A percentile compares a stretch with the other conserved stretches of the same genome.
phyloP scores from a whole-genome alignment of 1,140 invertebrate genomes.

The Drosophila miranda region DNA sequence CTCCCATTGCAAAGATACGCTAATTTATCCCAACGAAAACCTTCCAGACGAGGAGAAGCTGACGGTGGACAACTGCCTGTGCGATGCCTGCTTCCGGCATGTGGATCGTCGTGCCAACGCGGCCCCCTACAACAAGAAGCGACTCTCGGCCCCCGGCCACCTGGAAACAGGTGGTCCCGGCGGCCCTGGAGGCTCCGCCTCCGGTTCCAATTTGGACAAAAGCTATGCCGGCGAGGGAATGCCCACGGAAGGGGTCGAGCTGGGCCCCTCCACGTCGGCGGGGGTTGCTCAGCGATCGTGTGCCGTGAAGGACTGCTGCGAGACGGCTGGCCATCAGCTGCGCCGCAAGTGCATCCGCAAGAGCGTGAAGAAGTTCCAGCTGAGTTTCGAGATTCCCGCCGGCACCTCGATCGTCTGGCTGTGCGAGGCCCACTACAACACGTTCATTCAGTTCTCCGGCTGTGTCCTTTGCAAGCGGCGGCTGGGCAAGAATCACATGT shows the following conservation, averaged over 20 bases:
- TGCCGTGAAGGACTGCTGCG: conserved; percentile 86
- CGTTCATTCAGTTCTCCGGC: conserved; percentile 87
- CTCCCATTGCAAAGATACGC: neutral
- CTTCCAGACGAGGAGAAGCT: conserved; percentile 88
- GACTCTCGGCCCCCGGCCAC: conserved; percentile 78
- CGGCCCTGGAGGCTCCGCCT: neutral
- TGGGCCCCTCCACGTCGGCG: conserved; percentile 47
- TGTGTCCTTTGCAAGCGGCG: conserved; percentile 89
- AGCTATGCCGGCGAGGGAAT: conserved; percentile 39
- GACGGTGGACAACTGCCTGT: conserved; percentile 90
- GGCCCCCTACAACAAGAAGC: conserved; percentile 84
- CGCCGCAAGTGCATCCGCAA: conserved; percentile 90
- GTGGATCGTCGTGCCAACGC: conserved; percentile 90
- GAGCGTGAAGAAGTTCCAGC: conserved; percentile 86
- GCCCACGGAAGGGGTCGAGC: conserved; percentile 10
- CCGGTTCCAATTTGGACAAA: conserved; percentile 21
- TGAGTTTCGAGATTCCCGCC: conserved; percentile 70
- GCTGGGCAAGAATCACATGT: conserved; percentile 88
- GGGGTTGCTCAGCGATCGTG: conserved; percentile 80
- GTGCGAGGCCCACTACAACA: conserved; percentile 85
- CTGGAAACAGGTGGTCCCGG: conserved; percentile 46
- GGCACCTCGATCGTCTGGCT: conserved; percentile 83
- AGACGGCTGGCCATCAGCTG: conserved; percentile 86
- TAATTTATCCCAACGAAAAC: neutral
- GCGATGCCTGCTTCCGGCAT: conserved; percentile 92